phyloP scores from a whole-genome alignment of 2,888 invertebrate species.

The Creontiades dilutus region DNA sequence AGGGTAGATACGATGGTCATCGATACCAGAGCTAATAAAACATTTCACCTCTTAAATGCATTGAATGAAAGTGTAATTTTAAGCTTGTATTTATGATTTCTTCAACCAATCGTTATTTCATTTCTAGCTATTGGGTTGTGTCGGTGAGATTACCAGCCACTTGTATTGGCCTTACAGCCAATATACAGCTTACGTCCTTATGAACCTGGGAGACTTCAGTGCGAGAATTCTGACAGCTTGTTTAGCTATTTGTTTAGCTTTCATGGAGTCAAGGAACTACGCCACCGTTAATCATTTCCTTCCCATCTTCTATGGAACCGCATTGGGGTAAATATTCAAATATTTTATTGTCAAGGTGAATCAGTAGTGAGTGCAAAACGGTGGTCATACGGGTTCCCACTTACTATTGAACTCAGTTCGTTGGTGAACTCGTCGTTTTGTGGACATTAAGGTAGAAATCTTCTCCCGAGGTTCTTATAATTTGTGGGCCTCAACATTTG shows the following conservation, averaged over 20 bases:
- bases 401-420: too few relatives aligned
- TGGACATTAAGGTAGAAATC: too few relatives aligned
- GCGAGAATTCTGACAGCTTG: constrained; percentile 92
- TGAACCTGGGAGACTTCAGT: constrained; percentile 88
- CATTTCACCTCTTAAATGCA: too few relatives aligned
- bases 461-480: too few relatives aligned
- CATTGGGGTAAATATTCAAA: constrained; percentile 81
- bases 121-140: constrained; percentile 83
- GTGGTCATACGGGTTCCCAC: too few relatives aligned
- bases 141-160: constrained; percentile 88
- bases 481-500: too few relatives aligned
- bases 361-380: too few relatives aligned
- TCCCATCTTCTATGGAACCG: constrained; percentile 83
- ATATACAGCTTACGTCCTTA: constrained; percentile 87
- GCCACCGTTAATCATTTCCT: constrained; percentile 89
- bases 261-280: constrained; percentile 90
- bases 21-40: too few relatives aligned
- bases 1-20: background rate
- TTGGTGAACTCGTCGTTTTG: too few relatives aligned
- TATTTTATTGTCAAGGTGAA: background rate
- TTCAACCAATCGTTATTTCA: background rate
- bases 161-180: constrained; percentile 78
- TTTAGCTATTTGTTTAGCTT: constrained; percentile 88
- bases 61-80: background rate
- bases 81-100: constrained; percentile 69